Evolutionary conservation across 2,797 vertebrate genomes (phyloP), one percentile per base, ranked within the genome.

Genomic region (Varecia variegata): DNA sequence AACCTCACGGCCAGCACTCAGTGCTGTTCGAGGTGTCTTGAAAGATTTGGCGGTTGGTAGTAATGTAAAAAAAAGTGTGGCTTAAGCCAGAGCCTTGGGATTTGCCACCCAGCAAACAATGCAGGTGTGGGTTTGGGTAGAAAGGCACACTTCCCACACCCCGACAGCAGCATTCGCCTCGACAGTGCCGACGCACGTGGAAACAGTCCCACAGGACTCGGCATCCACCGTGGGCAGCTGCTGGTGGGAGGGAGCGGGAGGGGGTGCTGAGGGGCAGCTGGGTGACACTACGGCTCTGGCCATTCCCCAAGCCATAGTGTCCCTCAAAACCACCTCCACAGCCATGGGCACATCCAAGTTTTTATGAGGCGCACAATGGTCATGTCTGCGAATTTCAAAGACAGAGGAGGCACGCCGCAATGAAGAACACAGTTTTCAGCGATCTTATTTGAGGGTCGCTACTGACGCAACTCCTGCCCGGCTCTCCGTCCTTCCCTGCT

Each of bases 141-240:
- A 80, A 35, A 79, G 14, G 47, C 0, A 20, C 47, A 15, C 5
- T 32, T 65, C 12, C 32, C 7, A 7, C 0, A 6, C 12, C 2
- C n/a, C 8, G 0, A 2, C 2, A 17, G 71, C 47, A 47, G 17
- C 3, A 0, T 1, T 27, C 9, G 15, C 10, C 10, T 32, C 0
- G 7, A 68, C 47, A 23, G 67, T 17, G 2, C 47, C 30, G 50
- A 52, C 0, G 0, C 35, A 10, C 3, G 0, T 3, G 50, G 38
- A 8, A 15, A 32, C 18, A 52, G 32, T 2, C 30, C 20, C 1
- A 1, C 1, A 2, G 21, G 35, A 50, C 47, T 2, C 6, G 21
- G 40, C 0, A 38, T 11, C 56, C 3, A 3, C 32, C 0, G 9
- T 2, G 58, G 67, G 12, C 0, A 1, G 27, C 80, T 35, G 43